Conservation (phyloP, 1,140 invertebrate species). For the Dreissena polymorpha region DNA sequence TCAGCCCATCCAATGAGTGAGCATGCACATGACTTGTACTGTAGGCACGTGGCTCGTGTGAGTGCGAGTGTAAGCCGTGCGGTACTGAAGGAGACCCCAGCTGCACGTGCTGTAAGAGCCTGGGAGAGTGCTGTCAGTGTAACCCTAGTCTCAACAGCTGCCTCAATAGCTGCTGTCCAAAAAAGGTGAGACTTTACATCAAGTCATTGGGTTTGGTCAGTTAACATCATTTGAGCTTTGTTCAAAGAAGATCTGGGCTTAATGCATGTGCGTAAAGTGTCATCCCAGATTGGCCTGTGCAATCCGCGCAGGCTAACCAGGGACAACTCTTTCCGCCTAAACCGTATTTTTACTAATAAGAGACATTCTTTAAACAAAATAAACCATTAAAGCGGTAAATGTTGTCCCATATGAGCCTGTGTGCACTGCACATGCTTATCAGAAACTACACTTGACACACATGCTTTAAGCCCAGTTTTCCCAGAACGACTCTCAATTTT, state of each 20-base stretch:
- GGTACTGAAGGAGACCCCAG: slow-evolving; percentile 35
- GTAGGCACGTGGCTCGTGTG: slow-evolving; percentile 33
- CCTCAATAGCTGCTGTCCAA: slow-evolving; percentile 34
- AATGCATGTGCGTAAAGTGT: not conserved
- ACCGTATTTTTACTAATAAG: too few relatives aligned
- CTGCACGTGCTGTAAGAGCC: slow-evolving; percentile 32
- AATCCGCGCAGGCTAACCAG: too few relatives aligned
- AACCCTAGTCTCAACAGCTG: slow-evolving; percentile 40
- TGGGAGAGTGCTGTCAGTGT: slow-evolving; percentile 15
- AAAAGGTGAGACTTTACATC: slow-evolving; percentile 20
- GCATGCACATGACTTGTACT: not conserved
- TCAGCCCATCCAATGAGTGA: too few relatives aligned
- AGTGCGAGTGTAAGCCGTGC: slow-evolving; percentile 44
- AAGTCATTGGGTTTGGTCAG: not conserved
- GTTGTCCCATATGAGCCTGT: too few relatives aligned
- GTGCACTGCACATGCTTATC: not conserved
- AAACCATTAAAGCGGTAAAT: too few relatives aligned
- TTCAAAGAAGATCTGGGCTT: not conserved
- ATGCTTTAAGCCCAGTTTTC: too few relatives aligned
- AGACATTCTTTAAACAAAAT: too few relatives aligned
- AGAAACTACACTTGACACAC: too few relatives aligned
- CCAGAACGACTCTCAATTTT: too few relatives aligned
- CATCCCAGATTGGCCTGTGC: too few relatives aligned
- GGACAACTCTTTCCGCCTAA: not conserved
- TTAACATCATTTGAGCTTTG: not conserved